Evolutionary conservation across 2,888 invertebrate genomes (phyloP), one percentile per base, ranked within the genome.

Genomic region (Eretmocerus hayati): DNA sequence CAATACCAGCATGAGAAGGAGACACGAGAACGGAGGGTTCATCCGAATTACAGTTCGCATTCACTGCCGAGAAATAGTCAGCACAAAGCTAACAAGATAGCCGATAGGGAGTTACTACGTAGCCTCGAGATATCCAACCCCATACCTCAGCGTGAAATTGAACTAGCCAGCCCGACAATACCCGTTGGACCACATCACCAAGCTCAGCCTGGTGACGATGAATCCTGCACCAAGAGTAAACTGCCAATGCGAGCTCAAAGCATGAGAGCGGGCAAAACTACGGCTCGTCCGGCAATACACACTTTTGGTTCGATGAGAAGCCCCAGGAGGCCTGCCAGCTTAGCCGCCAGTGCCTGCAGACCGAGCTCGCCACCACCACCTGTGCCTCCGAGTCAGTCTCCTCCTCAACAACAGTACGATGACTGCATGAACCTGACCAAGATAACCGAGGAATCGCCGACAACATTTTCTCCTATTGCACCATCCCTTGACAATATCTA

Each of bases 111-210:
- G 13, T 76, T 83, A 0, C 64, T 91, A 43, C 78, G 87, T 42
- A 84, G 81, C 47, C 73, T 90, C 42, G 85, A 89, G 66, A 91
- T 92, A 60, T 91, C 91, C 0, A 80, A 83, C 60, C 91, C 91
- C 0, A 89, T 92, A 58, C 80, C 83, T 1, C 85, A 86, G 62
- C 79, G 77, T 48, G 78, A 81, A 41, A 83, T 83, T 9, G 81
- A 81, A 38, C 63, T 83, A 2, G 73, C 81, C 0, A 74, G 77
- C 8, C 76, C 75, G 13, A 76, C 80, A 0, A 76, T 85, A 0
- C 78, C 85, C 0, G 81, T 85, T 0, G 76, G 76, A 0, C 73
- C 4, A 72, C 82, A 89, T 0, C 82, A 84, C 72, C 76, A 90
- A 43, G 84, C 90, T 0, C 90, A 90, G 61, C 90, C 90, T 58